phyloP scores from a whole-genome alignment of 2,797 vertebrate genomes.

The Macrochelys suwanniensis region DNA sequence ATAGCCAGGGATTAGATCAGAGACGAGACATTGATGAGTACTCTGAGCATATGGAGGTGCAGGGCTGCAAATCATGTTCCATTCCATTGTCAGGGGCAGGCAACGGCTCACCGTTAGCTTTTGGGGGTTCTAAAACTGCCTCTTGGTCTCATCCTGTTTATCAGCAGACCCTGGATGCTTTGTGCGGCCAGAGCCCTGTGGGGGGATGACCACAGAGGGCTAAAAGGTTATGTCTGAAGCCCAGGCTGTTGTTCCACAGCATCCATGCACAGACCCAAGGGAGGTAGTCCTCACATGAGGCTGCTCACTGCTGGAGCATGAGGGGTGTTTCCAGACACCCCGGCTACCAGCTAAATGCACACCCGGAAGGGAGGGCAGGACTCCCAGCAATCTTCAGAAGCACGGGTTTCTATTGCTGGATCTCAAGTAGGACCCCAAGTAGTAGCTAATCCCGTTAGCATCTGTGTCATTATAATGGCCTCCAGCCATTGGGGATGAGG shows the following conservation, averaged over 20 bases:
- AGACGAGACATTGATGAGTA: not conserved
- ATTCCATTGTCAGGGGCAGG: slow-evolving; percentile 32
- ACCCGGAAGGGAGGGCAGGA: not conserved
- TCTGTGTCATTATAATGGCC: not conserved
- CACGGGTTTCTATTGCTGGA: not conserved
- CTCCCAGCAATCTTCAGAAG: not conserved
- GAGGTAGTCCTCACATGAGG: not conserved
- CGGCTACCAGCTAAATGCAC: not conserved
- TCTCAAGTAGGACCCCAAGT: not conserved
- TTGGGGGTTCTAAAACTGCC: not conserved
- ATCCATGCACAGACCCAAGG: not conserved
- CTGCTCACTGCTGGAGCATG: slow-evolving; percentile 9
- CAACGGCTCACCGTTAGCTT: not conserved
- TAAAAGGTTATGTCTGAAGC: slow-evolving; percentile 43
- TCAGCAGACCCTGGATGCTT: not conserved
- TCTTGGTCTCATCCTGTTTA: slow-evolving; percentile 32
- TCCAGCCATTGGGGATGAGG: not conserved
- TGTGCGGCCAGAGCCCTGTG: slow-evolving; percentile 41
- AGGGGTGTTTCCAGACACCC: not conserved
- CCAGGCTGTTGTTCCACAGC: not conserved
- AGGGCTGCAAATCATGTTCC: not conserved
- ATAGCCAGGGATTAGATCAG: accelerated
- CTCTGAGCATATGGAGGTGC: not conserved
- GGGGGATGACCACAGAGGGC: slow-evolving; percentile 46
- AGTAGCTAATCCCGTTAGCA: not conserved